These are phyloP conservation scores for Echinops telfairi DNA, from an alignment of 2,113 vertebrate genomes.

Conservation along the genomic window DNA sequence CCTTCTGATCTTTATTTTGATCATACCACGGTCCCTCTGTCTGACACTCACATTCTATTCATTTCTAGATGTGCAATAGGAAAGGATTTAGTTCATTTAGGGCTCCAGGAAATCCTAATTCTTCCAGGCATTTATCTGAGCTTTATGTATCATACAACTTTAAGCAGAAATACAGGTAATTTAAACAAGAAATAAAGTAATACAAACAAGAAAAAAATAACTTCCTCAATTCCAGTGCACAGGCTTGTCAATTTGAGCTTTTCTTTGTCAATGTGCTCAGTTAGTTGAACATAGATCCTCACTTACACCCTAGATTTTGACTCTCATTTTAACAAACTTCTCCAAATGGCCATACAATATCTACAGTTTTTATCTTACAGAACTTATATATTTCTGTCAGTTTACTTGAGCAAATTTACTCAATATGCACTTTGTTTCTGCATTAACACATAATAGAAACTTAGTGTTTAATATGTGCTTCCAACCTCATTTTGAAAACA, in stretches of 20 bases:
- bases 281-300: neutral
- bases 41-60: neutral
- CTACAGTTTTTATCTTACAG: too few species aligned
- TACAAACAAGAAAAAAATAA: neutral
- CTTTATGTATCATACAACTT: neutral
- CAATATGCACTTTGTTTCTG: too few species aligned
- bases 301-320: neutral
- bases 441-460: too few species aligned
- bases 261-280: neutral
- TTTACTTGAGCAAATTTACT: too few species aligned
- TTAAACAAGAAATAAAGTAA: neutral
- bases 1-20: neutral
- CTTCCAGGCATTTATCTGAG: neutral
- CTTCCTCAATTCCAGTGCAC: neutral
- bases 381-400: too few species aligned
- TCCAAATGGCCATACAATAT: neutral
- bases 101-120: neutral
- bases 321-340: neutral
- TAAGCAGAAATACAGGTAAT: neutral
- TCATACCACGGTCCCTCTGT: neutral
- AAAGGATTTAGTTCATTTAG: neutral
- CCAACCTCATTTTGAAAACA: too few species aligned
- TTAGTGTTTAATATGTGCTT: too few species aligned
- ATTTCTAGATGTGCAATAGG: neutral
- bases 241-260: neutral